Conservation (phyloP, 2,113 vertebrate genomes). For the Pholis gunnellus region DNA sequence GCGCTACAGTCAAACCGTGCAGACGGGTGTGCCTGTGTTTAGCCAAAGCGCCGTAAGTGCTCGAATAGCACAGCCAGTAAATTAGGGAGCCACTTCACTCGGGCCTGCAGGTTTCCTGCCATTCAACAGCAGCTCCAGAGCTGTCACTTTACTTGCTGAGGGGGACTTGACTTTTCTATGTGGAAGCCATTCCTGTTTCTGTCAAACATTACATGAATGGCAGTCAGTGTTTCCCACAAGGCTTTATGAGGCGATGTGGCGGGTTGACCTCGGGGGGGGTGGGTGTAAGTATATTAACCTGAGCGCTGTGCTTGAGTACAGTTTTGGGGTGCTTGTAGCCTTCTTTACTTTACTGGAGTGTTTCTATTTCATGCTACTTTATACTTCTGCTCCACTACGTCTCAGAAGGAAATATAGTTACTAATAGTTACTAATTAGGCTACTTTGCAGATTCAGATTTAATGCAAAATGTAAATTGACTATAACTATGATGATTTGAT, state of each 20-base stretch:
- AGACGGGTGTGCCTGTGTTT: not conserved
- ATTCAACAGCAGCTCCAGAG: conserved; percentile 45
- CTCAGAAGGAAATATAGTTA: no score
- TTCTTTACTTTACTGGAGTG: not conserved
- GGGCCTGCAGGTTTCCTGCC: conserved; percentile 19
- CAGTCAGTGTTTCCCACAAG: not conserved
- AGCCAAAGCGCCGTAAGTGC: conserved; percentile 7
- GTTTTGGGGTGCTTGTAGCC: not conserved
- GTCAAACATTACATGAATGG: conserved; percentile 62
- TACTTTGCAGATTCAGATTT: not conserved
- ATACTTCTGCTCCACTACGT: no score
- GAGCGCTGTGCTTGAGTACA: no score
- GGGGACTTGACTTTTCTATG: conserved; percentile 61
- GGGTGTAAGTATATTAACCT: not conserved
- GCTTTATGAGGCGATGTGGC: not conserved
- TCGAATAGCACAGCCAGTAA: conserved; percentile 37
- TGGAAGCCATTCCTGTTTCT: conserved; percentile 60
- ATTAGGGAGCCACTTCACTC: conserved; percentile 27
- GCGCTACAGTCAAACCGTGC: conserved; percentile 11
- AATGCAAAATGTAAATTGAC: not conserved
- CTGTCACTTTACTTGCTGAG: conserved; percentile 58
- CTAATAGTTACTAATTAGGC: no score
- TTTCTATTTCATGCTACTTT: no score
- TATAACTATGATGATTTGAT: not conserved
- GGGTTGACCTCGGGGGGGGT: not conserved